phyloP scores from a whole-genome alignment of 2,888 invertebrate genomes.

The Ichneumon xanthorius region DNA sequence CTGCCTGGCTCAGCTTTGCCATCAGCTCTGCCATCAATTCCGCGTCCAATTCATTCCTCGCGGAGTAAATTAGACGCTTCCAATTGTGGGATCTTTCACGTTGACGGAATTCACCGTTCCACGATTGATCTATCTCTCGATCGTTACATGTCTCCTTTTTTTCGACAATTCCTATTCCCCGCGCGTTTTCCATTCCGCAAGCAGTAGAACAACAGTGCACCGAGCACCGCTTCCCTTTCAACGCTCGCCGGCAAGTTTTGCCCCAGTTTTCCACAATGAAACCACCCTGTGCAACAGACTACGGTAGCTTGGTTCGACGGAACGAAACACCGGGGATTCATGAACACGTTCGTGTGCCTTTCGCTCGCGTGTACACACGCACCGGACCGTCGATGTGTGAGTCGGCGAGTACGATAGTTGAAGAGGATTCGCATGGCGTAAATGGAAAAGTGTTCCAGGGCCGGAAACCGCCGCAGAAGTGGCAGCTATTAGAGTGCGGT shows the following conservation, averaged over 20 bases:
- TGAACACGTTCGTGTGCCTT: not conserved
- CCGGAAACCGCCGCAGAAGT: constrained; percentile 26
- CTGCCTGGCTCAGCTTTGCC: no score
- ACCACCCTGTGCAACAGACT: constrained; percentile 10
- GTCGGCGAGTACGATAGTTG: not conserved
- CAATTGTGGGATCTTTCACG: no score
- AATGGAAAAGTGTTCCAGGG: constrained; percentile 47
- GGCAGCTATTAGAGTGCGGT: constrained; percentile 8
- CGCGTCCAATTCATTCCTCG: no score
- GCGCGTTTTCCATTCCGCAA: constrained; percentile 24
- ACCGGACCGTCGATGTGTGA: constrained; percentile 18
- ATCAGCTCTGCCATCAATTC: no score
- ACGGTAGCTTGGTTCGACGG: constrained; percentile 8
- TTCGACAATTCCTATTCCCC: constrained; percentile 3
- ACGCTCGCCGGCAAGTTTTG: constrained; percentile 49
- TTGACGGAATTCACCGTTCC: not conserved
- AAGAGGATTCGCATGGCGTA: constrained; percentile 39
- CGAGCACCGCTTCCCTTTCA: not conserved
- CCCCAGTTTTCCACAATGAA: constrained; percentile 56
- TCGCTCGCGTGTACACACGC: not conserved
- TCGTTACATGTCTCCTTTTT: constrained; percentile 14
- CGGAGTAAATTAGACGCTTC: no score
- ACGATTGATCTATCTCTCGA: not conserved
- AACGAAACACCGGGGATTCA: constrained; percentile 6
- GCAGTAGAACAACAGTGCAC: constrained; percentile 26